Evolutionary conservation across 2,797 vertebrate genomes (phyloP).

Genomic region (Argya squamiceps): DNA sequence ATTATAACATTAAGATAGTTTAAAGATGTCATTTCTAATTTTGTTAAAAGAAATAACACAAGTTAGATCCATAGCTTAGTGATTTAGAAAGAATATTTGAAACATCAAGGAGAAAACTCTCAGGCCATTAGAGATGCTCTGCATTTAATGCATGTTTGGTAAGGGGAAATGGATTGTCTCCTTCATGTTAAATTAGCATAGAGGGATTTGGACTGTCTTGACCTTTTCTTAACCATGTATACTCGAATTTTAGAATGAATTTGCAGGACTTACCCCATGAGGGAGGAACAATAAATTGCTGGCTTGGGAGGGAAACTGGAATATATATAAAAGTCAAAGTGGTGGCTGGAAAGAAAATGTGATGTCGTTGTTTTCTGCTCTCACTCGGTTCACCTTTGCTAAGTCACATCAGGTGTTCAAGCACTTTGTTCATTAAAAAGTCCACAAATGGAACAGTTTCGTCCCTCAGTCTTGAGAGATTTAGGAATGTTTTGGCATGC

Average conservation of each 20-base stretch:
- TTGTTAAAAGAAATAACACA: conserved; percentile 43
- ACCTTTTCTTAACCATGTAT: conserved; percentile 54
- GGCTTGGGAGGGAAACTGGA: not conserved
- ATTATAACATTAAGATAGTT: conserved; percentile 61
- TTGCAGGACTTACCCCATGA: not conserved
- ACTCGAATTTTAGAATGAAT: not conserved
- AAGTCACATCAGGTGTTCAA: not conserved
- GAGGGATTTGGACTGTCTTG: conserved; percentile 1
- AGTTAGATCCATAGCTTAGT: conserved; percentile 20
- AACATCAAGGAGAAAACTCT: conserved; percentile 8
- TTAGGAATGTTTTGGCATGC: not conserved
- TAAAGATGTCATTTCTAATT: conserved; percentile 68
- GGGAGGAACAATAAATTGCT: not conserved
- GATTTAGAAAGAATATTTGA: conserved; percentile 2
- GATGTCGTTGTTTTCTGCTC: not conserved
- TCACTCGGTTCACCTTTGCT: not conserved
- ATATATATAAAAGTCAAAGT: not conserved
- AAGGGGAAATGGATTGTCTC: conserved; percentile 27
- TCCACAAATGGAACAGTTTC: not conserved
- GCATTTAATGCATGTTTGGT: conserved; percentile 29
- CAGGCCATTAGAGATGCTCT: conserved; percentile 32
- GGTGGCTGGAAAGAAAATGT: not conserved
- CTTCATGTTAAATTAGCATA: conserved; percentile 44
- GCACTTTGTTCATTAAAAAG: not conserved
- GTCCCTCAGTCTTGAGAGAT: not conserved